These are phyloP conservation scores for Drosophila silvestris DNA, from an alignment of 2,888 invertebrate genomes.

Conservation along the genomic window DNA sequence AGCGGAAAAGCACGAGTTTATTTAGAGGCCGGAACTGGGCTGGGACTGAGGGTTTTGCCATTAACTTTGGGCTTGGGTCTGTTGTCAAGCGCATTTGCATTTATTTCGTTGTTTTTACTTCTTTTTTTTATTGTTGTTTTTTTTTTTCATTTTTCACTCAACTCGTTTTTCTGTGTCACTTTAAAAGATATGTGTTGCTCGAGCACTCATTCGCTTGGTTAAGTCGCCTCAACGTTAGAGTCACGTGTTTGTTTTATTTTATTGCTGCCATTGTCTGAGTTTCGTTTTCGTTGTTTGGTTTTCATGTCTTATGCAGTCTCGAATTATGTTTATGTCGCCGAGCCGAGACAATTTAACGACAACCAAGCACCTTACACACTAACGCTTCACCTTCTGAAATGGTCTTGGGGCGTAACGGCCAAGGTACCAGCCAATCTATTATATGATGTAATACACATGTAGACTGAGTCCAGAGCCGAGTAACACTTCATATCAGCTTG, in stretches of 20 bases:
- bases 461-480: conserved; percentile 3
- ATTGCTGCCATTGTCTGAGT: conserved; percentile 46
- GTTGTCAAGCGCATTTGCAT: conserved; percentile 65
- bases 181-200: conserved; percentile 22
- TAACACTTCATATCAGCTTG: conserved; percentile 24
- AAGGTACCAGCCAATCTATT: conserved; percentile 41
- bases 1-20: conserved; percentile 48
- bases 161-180: conserved; percentile 74
- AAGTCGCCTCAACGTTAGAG: conserved; percentile 35
- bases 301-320: conserved; percentile 60
- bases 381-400: background rate
- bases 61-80: conserved; percentile 10
- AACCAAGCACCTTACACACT: background rate
- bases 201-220: conserved; percentile 1
- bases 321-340: conserved; percentile 64
- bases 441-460: conserved; percentile 12
- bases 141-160: conserved; percentile 16
- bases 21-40: conserved; percentile 41
- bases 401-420: conserved; percentile 31
- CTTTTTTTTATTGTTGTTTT: conserved; percentile 26
- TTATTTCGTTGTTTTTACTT: conserved; percentile 27
- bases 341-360: conserved; percentile 14
- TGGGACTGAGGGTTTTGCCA: conserved; percentile 8
- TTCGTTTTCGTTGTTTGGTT: conserved; percentile 39
- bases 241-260: conserved; percentile 62